Percentiles rank a stretch among this genome's conserved stretches.
These are phyloP conservation scores for Sylvilagus bachmani DNA, from an alignment of 2,113 vertebrate species.

Conservation along the genomic window DNA sequence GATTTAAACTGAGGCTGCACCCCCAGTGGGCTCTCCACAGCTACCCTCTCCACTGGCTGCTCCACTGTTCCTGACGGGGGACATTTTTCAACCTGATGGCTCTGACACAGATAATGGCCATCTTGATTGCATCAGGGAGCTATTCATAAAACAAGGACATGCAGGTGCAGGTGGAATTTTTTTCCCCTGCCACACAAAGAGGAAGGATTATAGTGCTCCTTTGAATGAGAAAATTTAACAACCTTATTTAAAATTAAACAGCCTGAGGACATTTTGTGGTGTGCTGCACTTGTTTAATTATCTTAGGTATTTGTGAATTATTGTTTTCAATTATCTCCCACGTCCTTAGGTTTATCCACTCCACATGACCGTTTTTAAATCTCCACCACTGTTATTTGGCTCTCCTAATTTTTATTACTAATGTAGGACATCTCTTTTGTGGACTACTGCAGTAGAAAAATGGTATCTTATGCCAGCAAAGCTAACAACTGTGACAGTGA, in stretches of 20 bases:
- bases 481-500: not conserved
- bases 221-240: conserved; percentile 45
- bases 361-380: conserved; percentile 40
- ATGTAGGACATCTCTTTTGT: conserved; percentile 45
- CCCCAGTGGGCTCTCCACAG: not conserved
- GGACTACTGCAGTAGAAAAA: not conserved
- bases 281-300: conserved; percentile 11
- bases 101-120: conserved; percentile 28
- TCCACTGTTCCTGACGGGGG: not conserved
- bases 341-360: not conserved
- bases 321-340: conserved; percentile 18
- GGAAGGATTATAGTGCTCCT: conserved; percentile 44
- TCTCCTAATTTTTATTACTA: conserved; percentile 9
- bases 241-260: not conserved
- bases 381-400: conserved; percentile 12
- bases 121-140: conserved; percentile 50
- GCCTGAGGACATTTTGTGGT: not conserved
- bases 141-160: conserved; percentile 59
- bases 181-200: not conserved
- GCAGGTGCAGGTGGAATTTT: not conserved
- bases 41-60: not conserved
- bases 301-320: conserved; percentile 22
- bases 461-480: conserved; percentile 34
- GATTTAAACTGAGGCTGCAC: not conserved
- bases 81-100: conserved; percentile 37